Conservation (phyloP, 2,113 vertebrate genomes). For the Fregetta grallaria region DNA sequence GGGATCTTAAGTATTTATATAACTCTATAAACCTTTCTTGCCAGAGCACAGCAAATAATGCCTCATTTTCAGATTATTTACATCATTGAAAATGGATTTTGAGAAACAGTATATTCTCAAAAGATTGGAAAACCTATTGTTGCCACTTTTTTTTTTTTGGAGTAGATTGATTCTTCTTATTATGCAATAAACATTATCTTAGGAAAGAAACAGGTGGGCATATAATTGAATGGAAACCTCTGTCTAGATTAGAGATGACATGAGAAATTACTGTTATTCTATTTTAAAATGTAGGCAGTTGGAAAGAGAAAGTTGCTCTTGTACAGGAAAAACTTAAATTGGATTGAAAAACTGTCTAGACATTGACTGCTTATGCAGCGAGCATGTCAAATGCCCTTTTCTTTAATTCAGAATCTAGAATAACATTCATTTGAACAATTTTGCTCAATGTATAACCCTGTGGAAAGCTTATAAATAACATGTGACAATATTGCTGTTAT, state of each 20-base stretch:
- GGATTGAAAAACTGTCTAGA: slow-evolving; percentile 60
- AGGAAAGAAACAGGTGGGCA: not conserved
- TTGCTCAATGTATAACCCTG: not conserved
- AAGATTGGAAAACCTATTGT: not conserved
- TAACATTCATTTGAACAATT: slow-evolving; percentile 40
- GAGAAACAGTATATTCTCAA: not conserved
- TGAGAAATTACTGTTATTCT: not conserved
- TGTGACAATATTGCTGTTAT: not conserved
- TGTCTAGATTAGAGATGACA: slow-evolving; percentile 8
- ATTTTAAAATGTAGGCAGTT: slow-evolving; percentile 21
- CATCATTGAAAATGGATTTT: not conserved
- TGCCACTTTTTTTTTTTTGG: not conserved
- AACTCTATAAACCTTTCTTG: not conserved
- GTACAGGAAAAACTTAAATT: slow-evolving; percentile 28
- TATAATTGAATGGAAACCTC: not conserved
- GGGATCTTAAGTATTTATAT: not conserved
- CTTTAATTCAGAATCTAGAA: slow-evolving; percentile 34
- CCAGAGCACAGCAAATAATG: not conserved
- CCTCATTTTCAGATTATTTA: slow-evolving; percentile 13
- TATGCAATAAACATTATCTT: not conserved
- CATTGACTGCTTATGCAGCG: slow-evolving; percentile 5
- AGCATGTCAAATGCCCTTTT: slow-evolving; percentile 49
- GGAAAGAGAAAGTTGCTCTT: slow-evolving; percentile 4
- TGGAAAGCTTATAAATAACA: slow-evolving; percentile 33
- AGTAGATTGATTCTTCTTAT: not conserved